These are phyloP conservation scores for Sialis fuliginosa DNA, from an alignment of 2,888 invertebrate genomes.

Conservation along the genomic window DNA sequence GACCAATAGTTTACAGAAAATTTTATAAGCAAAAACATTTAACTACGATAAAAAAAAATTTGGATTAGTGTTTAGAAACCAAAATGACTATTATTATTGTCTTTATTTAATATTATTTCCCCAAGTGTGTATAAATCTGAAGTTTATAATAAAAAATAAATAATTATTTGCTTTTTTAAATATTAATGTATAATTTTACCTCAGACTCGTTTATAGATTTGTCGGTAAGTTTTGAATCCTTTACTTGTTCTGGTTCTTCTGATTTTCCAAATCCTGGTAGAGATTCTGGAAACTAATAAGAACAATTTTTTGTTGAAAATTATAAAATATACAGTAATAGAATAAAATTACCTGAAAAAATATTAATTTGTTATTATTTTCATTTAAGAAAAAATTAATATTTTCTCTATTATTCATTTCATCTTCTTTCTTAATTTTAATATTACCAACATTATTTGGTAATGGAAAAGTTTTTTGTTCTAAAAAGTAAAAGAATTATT, in stretches of 20 bases:
- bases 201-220: not conserved
- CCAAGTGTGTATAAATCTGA: too few relatives aligned
- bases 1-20: not conserved
- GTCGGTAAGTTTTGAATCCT: constrained; percentile 3
- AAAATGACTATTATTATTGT: too few relatives aligned
- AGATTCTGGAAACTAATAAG: constrained; percentile 19
- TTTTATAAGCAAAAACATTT: not conserved
- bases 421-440: not conserved
- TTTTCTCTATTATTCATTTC: not conserved
- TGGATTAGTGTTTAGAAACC: too few relatives aligned
- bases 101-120: too few relatives aligned
- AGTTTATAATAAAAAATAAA: too few relatives aligned
- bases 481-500: too few relatives aligned
- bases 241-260: constrained; percentile 8
- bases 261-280: constrained; percentile 16
- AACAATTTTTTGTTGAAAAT: not conserved
- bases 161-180: too few relatives aligned
- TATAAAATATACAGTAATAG: not conserved
- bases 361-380: not conserved
- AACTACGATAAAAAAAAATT: too few relatives aligned
- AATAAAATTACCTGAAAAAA: constrained; percentile 4
- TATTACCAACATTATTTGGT: too few relatives aligned
- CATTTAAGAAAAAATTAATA: not conserved
- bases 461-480: too few relatives aligned
- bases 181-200: constrained; percentile 4